phyloP scores from a whole-genome alignment of 2,888 invertebrate genomes.

The Hirtodrosophila alboralis region DNA sequence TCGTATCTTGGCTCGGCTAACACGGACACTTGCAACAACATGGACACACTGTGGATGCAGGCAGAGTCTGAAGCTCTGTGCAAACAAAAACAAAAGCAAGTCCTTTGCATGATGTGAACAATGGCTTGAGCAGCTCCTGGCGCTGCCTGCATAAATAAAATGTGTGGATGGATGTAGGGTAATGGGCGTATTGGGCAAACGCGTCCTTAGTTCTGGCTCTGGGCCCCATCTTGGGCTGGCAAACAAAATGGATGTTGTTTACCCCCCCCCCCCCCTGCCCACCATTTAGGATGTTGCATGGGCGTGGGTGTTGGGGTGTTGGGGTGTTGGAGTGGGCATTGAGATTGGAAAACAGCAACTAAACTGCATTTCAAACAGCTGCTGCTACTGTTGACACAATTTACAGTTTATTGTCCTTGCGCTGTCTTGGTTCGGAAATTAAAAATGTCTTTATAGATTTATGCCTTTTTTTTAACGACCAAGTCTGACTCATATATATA shows the following conservation, averaged over 20 bases:
- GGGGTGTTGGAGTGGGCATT: too few species aligned
- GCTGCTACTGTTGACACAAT: conserved; percentile 56
- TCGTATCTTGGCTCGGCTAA: background rate
- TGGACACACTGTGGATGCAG: conserved; percentile 16
- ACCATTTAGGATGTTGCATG: background rate
- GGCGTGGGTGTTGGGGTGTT: background rate
- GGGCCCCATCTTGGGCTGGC: conserved; percentile 33
- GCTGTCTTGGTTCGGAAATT: conserved; percentile 52
- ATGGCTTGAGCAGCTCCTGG: conserved; percentile 30
- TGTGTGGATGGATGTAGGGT: too few species aligned
- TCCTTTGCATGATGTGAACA: conserved; percentile 46
- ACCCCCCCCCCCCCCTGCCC: too few species aligned
- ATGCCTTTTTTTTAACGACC: conserved; percentile 29
- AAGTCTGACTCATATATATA: conserved; percentile 1
- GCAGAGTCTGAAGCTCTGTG: conserved; percentile 63
- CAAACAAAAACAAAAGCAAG: conserved; percentile 58
- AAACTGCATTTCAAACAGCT: conserved; percentile 58
- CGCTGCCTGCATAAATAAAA: background rate
- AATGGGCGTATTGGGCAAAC: conserved; percentile 1
- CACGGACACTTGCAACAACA: background rate
- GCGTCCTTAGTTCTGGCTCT: conserved; percentile 19
- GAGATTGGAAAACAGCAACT: conserved; percentile 8
- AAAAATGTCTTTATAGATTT: conserved; percentile 64
- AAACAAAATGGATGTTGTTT: conserved; percentile 27
- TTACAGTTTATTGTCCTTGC: conserved; percentile 34